phyloP scores from a whole-genome alignment of 1,140 invertebrate species.

The Hesperophylax magnus region DNA sequence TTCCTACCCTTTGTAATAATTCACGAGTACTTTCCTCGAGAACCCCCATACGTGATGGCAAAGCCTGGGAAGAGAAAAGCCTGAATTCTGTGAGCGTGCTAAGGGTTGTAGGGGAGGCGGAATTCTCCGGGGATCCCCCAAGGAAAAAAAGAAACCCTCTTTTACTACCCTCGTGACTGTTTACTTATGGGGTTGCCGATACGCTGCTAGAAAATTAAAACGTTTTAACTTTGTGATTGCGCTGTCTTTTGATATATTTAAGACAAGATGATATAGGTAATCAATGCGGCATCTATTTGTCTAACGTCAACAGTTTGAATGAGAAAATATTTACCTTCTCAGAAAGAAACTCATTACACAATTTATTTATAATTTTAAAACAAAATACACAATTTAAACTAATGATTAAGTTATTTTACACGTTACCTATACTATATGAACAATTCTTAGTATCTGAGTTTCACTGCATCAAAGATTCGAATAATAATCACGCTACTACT shows the following conservation, averaged over 20 bases:
- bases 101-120: conserved; percentile 1
- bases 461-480: too few species aligned
- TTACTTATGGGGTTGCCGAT: conserved; percentile 28
- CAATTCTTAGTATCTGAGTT: background rate
- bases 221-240: conserved; percentile 25
- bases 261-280: too few species aligned
- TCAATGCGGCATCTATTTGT: too few species aligned
- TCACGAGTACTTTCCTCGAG: conserved; percentile 42
- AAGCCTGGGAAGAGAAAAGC: conserved; percentile 24
- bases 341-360: background rate
- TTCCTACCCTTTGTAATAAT: conserved; percentile 49
- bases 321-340: too few species aligned
- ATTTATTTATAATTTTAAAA: too few species aligned
- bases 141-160: conserved; percentile 28
- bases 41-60: conserved; percentile 41
- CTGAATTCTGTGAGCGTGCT: conserved; percentile 19
- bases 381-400: too few species aligned
- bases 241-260: background rate
- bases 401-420: too few species aligned
- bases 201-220: conserved; percentile 37
- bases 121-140: conserved; percentile 15
- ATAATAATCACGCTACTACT: too few species aligned
- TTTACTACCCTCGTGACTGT: conserved; percentile 23
- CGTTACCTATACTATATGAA: background rate
- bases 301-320: too few species aligned